These are phyloP conservation scores for Oophaga sylvatica DNA, from an alignment of 2,797 vertebrate genomes.

Conservation along the genomic window DNA sequence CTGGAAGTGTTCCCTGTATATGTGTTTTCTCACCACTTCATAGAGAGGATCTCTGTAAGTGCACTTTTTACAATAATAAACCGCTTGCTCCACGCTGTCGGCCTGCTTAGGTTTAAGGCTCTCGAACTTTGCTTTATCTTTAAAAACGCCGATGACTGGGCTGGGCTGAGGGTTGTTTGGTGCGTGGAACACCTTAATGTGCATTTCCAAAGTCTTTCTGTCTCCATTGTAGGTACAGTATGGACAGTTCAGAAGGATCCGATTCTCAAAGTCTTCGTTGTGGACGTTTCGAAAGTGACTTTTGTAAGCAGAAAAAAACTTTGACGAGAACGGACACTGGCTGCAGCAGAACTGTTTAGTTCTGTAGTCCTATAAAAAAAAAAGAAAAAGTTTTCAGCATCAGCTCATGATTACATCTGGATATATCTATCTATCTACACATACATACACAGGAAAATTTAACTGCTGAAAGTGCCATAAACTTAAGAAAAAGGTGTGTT, in stretches of 20 bases:
- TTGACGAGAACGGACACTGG: constrained; percentile 96
- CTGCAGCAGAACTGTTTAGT: constrained; percentile 99
- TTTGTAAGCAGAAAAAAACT: constrained; percentile 99
- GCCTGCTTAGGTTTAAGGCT: constrained; percentile 84
- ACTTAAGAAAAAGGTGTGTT: too few species aligned
- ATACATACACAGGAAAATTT: too few species aligned
- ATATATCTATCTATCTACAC: too few species aligned
- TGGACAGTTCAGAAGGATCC: constrained; percentile 97
- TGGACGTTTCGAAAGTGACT: constrained; percentile 99
- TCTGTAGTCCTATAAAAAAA: constrained; percentile 87
- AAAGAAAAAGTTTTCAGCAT: neutral
- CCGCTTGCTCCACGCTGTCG: constrained; percentile 96
- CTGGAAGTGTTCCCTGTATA: constrained; percentile 99
- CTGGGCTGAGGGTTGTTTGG: constrained; percentile 83
- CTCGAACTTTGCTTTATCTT: constrained; percentile 88
- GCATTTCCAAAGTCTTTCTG: constrained; percentile 98
- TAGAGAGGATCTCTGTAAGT: constrained; percentile 98
- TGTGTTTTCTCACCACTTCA: constrained; percentile 98
- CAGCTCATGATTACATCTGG: too few species aligned
- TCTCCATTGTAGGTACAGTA: constrained; percentile 99
- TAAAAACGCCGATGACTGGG: constrained; percentile 82
- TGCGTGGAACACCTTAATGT: constrained; percentile 99
- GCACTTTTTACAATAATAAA: constrained; percentile 99
- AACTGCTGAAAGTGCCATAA: too few species aligned
- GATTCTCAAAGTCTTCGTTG: constrained; percentile 98